Percentiles rank a stretch among this genome's conserved stretches.
Evolutionary conservation across 2,113 vertebrate genomes (phyloP).

Genomic region (Trematomus loennbergii): DNA sequence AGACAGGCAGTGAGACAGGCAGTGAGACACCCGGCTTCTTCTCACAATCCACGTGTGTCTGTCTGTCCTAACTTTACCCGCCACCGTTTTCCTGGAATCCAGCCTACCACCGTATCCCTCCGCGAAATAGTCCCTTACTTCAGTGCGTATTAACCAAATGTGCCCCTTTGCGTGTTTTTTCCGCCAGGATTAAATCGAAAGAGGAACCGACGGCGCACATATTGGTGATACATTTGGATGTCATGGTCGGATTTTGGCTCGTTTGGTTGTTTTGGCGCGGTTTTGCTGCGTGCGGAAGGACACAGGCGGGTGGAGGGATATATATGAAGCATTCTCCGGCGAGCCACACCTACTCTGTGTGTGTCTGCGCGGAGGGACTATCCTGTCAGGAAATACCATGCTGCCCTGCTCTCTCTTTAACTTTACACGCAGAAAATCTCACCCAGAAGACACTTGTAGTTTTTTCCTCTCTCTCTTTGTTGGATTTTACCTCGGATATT

Average conservation of each 20-base stretch:
- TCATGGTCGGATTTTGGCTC: rapidly evolving
- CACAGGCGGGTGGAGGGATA: slow-evolving; percentile 9
- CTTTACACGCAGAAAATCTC: slow-evolving; percentile 41
- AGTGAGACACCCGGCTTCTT: slow-evolving; percentile 73
- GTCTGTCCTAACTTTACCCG: slow-evolving; percentile 68
- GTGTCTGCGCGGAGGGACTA: neutral
- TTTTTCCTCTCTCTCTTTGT: no score
- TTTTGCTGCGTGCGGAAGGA: slow-evolving; percentile 71
- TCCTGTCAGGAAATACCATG: slow-evolving; percentile 41
- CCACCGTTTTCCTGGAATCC: slow-evolving; percentile 83
- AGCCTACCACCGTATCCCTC: slow-evolving; percentile 54
- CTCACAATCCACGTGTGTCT: slow-evolving; percentile 73
- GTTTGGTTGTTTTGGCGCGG: slow-evolving; percentile 80
- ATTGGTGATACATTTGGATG: rapidly evolving
- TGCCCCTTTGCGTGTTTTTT: rapidly evolving
- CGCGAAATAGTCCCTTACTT: slow-evolving; percentile 66
- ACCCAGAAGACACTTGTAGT: no score
- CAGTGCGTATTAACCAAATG: rapidly evolving
- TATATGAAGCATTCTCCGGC: slow-evolving; percentile 43
- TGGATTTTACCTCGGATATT: slow-evolving; percentile 51
- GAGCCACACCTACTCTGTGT: slow-evolving; percentile 82
- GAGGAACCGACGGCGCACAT: rapidly evolving
- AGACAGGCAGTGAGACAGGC: neutral
- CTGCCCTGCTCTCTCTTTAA: slow-evolving; percentile 9
- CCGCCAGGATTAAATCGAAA: neutral